These are phyloP conservation scores for Bombus superbus DNA, from an alignment of 1,140 invertebrate genomes.

Conservation along the genomic window DNA sequence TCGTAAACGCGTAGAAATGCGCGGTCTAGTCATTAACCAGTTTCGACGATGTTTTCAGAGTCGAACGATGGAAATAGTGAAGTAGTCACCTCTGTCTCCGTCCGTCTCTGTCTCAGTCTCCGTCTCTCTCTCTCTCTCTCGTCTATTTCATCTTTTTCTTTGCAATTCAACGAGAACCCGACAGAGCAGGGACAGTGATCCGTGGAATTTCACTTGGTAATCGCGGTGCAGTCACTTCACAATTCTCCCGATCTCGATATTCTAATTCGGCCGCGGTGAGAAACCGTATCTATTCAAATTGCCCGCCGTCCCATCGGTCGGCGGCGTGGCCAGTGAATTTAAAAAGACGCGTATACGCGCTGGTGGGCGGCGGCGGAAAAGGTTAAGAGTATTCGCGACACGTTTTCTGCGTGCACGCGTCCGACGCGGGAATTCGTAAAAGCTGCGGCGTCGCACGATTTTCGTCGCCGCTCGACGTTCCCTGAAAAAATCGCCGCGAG, in stretches of 20 bases:
- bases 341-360: background rate
- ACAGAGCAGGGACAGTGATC: slow-evolving; percentile 29
- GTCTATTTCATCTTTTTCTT: slow-evolving; percentile 17
- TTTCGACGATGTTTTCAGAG: too few relatives aligned
- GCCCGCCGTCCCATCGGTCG: background rate
- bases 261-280: slow-evolving; percentile 57
- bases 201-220: slow-evolving; percentile 72
- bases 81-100: too few relatives aligned
- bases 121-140: background rate
- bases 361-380: background rate
- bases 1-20: too few relatives aligned
- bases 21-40: too few relatives aligned
- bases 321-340: background rate
- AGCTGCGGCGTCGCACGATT: background rate
- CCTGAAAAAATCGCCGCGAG: too few relatives aligned
- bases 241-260: slow-evolving; percentile 66
- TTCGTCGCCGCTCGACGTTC: too few relatives aligned
- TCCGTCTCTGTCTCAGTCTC: too few relatives aligned
- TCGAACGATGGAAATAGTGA: too few relatives aligned
- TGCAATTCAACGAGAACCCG: slow-evolving; percentile 33
- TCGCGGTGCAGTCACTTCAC: slow-evolving; percentile 33
- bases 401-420: background rate
- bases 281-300: slow-evolving; percentile 70
- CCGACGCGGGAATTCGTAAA: background rate
- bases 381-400: slow-evolving; percentile 5